A percentile compares a stretch with the other conserved stretches of the same genome.
phyloP scores from a whole-genome alignment of 2,113 vertebrate genomes.

The Vidua macroura region DNA sequence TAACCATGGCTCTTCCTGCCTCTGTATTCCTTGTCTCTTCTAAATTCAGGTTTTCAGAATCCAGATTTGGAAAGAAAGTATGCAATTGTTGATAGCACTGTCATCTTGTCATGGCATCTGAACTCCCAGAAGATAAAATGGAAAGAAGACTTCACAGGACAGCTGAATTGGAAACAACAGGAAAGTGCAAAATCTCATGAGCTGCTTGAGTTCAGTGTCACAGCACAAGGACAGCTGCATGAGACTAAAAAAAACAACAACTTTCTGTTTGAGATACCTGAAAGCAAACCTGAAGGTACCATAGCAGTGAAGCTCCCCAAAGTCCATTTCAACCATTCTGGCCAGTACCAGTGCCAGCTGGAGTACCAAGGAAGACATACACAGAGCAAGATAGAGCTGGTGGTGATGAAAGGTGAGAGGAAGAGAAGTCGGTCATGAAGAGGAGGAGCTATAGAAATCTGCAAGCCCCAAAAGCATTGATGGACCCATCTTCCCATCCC shows the following conservation, averaged over 20 bases:
- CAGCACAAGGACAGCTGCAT: neutral
- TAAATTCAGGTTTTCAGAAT: slow-evolving; percentile 54
- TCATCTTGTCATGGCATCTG: slow-evolving; percentile 13
- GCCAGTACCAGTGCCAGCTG: slow-evolving; percentile 42
- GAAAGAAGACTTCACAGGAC: neutral
- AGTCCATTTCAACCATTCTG: slow-evolving; percentile 36
- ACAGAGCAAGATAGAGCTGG: slow-evolving; percentile 34
- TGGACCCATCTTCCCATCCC: neutral
- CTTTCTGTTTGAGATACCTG: neutral
- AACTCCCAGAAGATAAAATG: neutral
- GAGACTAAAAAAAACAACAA: neutral
- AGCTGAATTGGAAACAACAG: neutral
- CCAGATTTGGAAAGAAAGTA: neutral
- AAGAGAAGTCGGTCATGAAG: neutral
- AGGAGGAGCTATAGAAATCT: neutral
- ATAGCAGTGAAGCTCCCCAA: slow-evolving; percentile 19
- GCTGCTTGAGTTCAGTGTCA: neutral
- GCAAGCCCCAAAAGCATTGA: neutral
- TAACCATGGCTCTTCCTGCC: neutral
- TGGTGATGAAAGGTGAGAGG: slow-evolving; percentile 72
- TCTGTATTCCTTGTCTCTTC: neutral
- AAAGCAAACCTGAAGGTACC: neutral
- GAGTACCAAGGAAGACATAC: neutral
- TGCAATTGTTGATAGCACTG: neutral
- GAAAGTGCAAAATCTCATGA: rapidly evolving